Evolutionary conservation across 2,797 vertebrate genomes (phyloP).

Genomic region (Pampus argenteus): DNA sequence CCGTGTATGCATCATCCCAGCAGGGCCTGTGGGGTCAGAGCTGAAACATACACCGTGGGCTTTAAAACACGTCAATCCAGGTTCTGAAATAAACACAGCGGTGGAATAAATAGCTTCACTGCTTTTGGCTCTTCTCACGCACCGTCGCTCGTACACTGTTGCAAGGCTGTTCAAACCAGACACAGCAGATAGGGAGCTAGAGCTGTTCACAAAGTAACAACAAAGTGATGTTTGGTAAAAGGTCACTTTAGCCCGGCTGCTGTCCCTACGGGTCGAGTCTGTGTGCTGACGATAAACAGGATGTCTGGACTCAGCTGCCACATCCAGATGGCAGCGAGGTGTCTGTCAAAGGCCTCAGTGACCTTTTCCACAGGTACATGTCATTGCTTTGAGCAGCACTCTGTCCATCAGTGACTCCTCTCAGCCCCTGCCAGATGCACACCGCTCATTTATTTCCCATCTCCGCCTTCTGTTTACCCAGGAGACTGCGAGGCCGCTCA

Average conservation of each 20-base stretch:
- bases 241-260: slow-evolving; percentile 45
- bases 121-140: slow-evolving; percentile 42
- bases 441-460: slow-evolving; percentile 67
- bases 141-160: slow-evolving; percentile 10
- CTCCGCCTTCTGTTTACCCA: slow-evolving; percentile 66
- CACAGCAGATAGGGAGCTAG: not conserved
- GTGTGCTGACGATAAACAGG: slow-evolving; percentile 23
- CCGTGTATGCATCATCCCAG: slow-evolving; percentile 61
- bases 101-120: slow-evolving; percentile 56
- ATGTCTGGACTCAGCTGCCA: slow-evolving; percentile 37
- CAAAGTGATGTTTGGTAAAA: slow-evolving; percentile 38
- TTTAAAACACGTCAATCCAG: slow-evolving; percentile 33
- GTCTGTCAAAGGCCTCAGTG: slow-evolving; percentile 25
- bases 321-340: slow-evolving; percentile 47
- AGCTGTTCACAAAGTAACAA: slow-evolving; percentile 16
- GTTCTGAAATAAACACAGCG: slow-evolving; percentile 60
- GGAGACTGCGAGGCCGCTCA: slow-evolving; percentile 48
- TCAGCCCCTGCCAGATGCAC: slow-evolving; percentile 56
- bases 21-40: slow-evolving; percentile 55
- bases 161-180: slow-evolving; percentile 2
- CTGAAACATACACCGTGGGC: slow-evolving; percentile 50
- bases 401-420: slow-evolving; percentile 40
- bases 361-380: slow-evolving; percentile 65
- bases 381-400: slow-evolving; percentile 44
- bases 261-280: slow-evolving; percentile 21